These are phyloP conservation scores for Pandion haliaetus DNA, from an alignment of 2,113 vertebrate species.

Conservation along the genomic window DNA sequence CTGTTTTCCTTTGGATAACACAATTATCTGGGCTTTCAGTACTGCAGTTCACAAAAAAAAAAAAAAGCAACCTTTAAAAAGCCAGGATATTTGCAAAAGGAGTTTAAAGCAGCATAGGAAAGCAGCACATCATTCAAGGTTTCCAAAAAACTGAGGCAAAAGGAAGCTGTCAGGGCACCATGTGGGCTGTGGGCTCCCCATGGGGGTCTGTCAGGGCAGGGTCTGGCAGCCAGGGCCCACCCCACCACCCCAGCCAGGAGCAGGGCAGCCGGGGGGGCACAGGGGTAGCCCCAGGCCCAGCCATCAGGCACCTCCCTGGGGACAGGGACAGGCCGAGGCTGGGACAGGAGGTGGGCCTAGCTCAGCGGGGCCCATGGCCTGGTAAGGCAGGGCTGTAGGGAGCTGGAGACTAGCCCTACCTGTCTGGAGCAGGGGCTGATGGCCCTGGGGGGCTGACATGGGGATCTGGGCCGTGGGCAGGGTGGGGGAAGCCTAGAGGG, in stretches of 20 bases:
- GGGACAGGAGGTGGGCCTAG: accelerated
- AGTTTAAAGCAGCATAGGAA: not conserved
- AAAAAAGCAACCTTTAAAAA: not conserved
- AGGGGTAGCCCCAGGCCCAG: not conserved
- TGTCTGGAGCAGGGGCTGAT: not conserved
- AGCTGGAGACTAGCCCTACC: not conserved
- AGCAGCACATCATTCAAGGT: not conserved
- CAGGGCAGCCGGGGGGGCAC: accelerated
- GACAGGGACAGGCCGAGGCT: not conserved
- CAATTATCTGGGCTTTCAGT: not conserved
- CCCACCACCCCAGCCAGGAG: not conserved
- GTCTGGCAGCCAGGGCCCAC: too few species aligned
- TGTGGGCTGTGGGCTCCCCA: accelerated
- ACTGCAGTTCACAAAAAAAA: not conserved
- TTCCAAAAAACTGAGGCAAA: not conserved
- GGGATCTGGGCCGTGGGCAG: not conserved
- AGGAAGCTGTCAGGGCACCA: not conserved
- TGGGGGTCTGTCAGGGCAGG: not conserved
- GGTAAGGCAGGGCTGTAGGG: not conserved
- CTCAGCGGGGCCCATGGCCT: not conserved
- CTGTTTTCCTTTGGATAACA: not conserved
- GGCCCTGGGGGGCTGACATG: too few species aligned
- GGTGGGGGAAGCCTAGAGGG: too few species aligned
- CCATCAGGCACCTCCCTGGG: not conserved
- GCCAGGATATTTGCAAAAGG: not conserved